A percentile compares a stretch with the other conserved stretches of the same genome.
phyloP scores from a whole-genome alignment of 2,113 vertebrate species.

The Trichechus manatus region DNA sequence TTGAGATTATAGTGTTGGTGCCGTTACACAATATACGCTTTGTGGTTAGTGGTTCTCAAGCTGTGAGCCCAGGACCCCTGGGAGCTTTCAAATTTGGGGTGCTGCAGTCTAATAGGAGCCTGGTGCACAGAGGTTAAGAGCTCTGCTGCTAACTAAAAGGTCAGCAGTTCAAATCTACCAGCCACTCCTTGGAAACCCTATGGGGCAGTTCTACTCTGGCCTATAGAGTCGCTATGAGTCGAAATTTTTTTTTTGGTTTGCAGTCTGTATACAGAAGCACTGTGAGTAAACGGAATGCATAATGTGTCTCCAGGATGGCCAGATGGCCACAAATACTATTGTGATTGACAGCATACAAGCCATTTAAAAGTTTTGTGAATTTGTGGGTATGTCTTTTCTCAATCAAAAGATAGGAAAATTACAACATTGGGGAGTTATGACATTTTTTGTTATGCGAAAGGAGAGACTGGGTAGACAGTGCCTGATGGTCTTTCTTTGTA shows the following conservation, averaged over 20 bases:
- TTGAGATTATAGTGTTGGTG: background rate
- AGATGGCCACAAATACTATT: background rate
- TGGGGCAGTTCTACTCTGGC: too few species aligned
- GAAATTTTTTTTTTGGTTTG: background rate
- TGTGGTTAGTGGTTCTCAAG: background rate
- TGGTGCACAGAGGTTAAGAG: too few species aligned
- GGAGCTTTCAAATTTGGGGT: background rate
- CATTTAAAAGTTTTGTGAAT: slow-evolving; percentile 27
- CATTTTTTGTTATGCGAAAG: slow-evolving; percentile 48
- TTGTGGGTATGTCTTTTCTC: slow-evolving; percentile 13
- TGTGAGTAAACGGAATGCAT: background rate
- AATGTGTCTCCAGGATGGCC: background rate
- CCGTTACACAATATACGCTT: background rate
- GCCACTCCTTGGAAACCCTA: too few species aligned
- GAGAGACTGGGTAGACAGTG: background rate
- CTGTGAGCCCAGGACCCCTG: background rate
- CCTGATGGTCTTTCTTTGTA: background rate
- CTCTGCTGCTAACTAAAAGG: too few species aligned
- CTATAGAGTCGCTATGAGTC: too few species aligned
- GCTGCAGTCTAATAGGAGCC: background rate
- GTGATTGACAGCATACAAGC: background rate
- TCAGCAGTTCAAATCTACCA: too few species aligned
- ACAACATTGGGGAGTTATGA: background rate
- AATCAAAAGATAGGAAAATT: background rate
- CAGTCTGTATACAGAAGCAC: background rate